Conservation (phyloP, 2,888 invertebrate species). For the Cerceris ruficornis region DNA sequence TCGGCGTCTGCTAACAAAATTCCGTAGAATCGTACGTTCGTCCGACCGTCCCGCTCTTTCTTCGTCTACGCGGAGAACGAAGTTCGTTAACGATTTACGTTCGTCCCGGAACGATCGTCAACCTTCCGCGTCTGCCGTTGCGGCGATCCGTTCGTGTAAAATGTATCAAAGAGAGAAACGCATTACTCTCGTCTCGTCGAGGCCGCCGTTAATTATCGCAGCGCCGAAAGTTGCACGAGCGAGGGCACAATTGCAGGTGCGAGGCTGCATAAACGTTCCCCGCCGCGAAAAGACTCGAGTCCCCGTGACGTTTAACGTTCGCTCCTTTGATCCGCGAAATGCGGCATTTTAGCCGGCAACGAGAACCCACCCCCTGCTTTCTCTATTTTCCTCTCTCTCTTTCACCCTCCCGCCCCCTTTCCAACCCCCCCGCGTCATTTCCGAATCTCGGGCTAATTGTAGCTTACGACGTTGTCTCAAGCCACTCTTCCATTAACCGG, state of each 20-base stretch:
- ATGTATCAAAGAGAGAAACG: no score
- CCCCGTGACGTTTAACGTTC: conserved; percentile 9
- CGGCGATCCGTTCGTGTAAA: no score
- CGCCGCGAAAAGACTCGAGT: background rate
- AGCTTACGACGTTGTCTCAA: conserved; percentile 48
- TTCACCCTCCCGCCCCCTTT: no score
- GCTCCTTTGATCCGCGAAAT: conserved; percentile 53
- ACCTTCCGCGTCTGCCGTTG: no score
- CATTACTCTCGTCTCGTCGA: no score
- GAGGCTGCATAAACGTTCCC: background rate
- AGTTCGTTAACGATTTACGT: no score
- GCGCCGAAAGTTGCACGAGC: no score
- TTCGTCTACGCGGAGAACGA: no score
- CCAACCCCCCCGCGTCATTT: conserved; percentile 40
- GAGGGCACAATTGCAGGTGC: background rate
- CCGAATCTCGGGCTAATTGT: conserved; percentile 58
- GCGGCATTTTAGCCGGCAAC: conserved; percentile 33
- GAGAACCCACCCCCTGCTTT: conserved; percentile 14
- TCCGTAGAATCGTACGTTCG: background rate
- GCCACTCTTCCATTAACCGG: conserved; percentile 58
- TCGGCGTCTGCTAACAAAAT: background rate
- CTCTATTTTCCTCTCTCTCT: background rate
- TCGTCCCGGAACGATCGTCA: no score
- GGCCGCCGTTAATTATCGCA: no score
- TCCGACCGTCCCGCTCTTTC: no score